Percentiles rank a stretch among this genome's conserved stretches.
Conservation (phyloP, 2,797 vertebrate species). For the Megaceryle alcyon region DNA sequence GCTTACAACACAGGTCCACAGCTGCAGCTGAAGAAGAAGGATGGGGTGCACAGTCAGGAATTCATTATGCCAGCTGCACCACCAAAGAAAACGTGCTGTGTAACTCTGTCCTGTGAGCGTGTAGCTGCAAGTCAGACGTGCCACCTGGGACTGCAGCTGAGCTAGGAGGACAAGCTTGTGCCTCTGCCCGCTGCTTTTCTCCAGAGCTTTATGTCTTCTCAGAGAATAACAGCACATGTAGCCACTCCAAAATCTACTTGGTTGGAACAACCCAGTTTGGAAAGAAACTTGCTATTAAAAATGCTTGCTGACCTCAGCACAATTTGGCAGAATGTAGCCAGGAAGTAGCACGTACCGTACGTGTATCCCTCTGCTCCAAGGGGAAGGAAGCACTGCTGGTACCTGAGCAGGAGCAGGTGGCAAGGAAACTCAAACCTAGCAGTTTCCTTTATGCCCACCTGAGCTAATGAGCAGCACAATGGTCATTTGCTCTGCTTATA, state of each 20-base stretch:
- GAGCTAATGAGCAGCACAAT: not conserved
- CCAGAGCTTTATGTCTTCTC: not conserved
- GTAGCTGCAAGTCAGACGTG: not conserved
- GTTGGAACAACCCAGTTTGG: not conserved
- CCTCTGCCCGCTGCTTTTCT: not conserved
- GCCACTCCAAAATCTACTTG: not conserved
- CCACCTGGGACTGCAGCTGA: not conserved
- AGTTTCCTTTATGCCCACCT: not conserved
- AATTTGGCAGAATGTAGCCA: not conserved
- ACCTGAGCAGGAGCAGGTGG: not conserved
- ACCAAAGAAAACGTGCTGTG: not conserved
- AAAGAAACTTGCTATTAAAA: not conserved
- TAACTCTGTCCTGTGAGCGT: not conserved
- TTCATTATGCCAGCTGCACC: not conserved
- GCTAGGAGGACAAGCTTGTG: not conserved
- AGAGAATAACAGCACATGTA: not conserved
- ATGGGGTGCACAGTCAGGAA: not conserved
- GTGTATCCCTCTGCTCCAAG: not conserved
- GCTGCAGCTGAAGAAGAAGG: not conserved
- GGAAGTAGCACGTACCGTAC: rapidly evolving
- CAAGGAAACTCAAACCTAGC: not conserved
- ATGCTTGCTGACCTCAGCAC: not conserved
- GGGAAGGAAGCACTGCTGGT: not conserved
- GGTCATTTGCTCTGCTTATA: not conserved
- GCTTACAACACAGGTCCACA: not conserved